A percentile compares a stretch with the other conserved stretches of the same genome.
Evolutionary conservation across 1,140 invertebrate species (phyloP).

Genomic region (Brachionus paranguensis): DNA sequence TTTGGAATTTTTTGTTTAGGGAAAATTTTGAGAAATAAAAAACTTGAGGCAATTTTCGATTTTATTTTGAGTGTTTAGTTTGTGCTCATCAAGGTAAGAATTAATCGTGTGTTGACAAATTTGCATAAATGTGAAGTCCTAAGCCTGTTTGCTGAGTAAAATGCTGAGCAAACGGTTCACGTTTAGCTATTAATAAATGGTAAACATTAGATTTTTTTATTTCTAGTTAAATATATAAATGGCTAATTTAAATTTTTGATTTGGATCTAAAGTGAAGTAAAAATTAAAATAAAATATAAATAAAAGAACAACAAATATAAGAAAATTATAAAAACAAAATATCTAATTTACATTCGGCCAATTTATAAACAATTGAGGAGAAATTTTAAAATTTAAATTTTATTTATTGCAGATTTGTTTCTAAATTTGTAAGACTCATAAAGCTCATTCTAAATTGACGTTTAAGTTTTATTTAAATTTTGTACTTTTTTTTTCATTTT

Average conservation of each 20-base stretch:
- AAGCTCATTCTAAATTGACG: not conserved
- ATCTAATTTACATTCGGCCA: slow-evolving; percentile 17
- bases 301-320: not conserved
- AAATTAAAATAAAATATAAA: slow-evolving; percentile 38
- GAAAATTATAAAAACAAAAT: not conserved
- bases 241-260: slow-evolving; percentile 28
- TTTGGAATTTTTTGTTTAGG: too few species aligned
- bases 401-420: slow-evolving; percentile 11
- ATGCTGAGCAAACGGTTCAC: not conserved
- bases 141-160: not conserved
- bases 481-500: not conserved
- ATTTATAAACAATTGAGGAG: slow-evolving; percentile 14
- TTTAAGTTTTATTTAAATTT: slow-evolving; percentile 15
- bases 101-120: not conserved
- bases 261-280: not conserved
- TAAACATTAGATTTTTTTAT: not conserved
- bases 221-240: not conserved
- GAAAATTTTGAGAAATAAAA: not conserved
- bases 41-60: not conserved
- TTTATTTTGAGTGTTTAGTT: not conserved
- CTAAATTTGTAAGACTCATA: not conserved
- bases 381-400: slow-evolving; percentile 16
- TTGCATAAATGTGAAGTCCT: not conserved
- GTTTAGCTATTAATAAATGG: not conserved
- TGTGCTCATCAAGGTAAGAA: not conserved